Evolutionary conservation across 2,113 vertebrate species (phyloP), one percentile per base, ranked within the genome.

Genomic region (Callospermophilus lateralis): DNA sequence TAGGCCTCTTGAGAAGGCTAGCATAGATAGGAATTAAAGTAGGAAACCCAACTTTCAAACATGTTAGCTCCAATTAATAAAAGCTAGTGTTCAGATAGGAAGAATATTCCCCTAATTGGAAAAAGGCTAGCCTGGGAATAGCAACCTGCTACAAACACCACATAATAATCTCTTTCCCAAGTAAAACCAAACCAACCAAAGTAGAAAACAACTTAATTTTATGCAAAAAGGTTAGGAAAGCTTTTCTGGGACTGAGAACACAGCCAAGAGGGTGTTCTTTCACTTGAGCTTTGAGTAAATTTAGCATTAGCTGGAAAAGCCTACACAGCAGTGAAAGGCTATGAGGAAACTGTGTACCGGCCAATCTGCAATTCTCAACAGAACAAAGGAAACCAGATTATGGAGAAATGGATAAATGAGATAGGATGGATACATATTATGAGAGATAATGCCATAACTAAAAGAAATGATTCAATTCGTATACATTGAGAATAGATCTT

Each of bases 91-190:
- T 93, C 73, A 84, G 88, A 84, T 4, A 51, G 73, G 81, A 30
- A 93, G 93, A 93, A 72, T 51, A 45, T 80, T 58, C 55, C 72
- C 63, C 94, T 93, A 86, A 95, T 42, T 72, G 34, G 91, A 96
- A 86, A 94, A 96, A 93, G 81, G 74, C 79, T 34, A 73, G 67
- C 48, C 80, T 93, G 89, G 79, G 76, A 93, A 84, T 84, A 73
- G 73, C 51, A 78, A 76, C 95, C 72, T 81, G 24, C 76, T 84
- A 24, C 58, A 89, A 61, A 95, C 28, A 74, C 61, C 68, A 63
- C 11, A 26, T 74, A 94, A 68, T 74, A 94, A 68, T 96, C 63
- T 85, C 94, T 83, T 61, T 94, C 85, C 26, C 73, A 89, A 93
- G 97, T 90, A 95, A 95, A 93, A 92, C 65, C 86, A 94, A 94